phyloP scores from a whole-genome alignment of 2,113 vertebrate genomes.

The Cinclus mexicanus region DNA sequence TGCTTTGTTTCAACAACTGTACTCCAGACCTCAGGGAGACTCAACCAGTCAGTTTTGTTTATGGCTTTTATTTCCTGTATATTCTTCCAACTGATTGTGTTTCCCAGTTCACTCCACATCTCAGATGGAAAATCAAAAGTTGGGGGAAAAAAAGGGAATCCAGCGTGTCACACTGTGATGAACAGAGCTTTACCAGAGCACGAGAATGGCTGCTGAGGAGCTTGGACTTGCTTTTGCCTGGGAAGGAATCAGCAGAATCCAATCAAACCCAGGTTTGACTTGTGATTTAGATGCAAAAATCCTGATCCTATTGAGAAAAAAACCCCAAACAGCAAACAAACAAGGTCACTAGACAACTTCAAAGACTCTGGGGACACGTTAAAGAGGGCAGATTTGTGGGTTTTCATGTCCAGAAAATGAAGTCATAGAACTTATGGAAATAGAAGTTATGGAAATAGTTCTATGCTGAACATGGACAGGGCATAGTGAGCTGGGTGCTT shows the following conservation, averaged over 20 bases:
- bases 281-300: neutral
- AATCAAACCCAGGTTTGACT: neutral
- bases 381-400: neutral
- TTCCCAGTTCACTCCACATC: neutral
- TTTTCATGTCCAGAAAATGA: neutral
- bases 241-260: neutral
- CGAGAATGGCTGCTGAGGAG: neutral
- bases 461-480: neutral
- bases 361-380: neutral
- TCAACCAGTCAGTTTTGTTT: conserved; percentile 32
- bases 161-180: neutral
- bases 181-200: neutral
- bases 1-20: conserved; percentile 66
- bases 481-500: neutral
- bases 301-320: neutral
- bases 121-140: neutral
- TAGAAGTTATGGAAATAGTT: neutral
- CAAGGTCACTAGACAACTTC: neutral
- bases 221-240: neutral
- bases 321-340: neutral
- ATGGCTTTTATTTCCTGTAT: conserved; percentile 50
- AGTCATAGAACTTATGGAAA: neutral
- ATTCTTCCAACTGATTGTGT: conserved; percentile 2
- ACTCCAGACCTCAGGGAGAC: conserved; percentile 32
- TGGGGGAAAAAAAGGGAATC: neutral